Evolutionary conservation across 2,888 invertebrate genomes (phyloP).

Genomic region (Macaria notata): DNA sequence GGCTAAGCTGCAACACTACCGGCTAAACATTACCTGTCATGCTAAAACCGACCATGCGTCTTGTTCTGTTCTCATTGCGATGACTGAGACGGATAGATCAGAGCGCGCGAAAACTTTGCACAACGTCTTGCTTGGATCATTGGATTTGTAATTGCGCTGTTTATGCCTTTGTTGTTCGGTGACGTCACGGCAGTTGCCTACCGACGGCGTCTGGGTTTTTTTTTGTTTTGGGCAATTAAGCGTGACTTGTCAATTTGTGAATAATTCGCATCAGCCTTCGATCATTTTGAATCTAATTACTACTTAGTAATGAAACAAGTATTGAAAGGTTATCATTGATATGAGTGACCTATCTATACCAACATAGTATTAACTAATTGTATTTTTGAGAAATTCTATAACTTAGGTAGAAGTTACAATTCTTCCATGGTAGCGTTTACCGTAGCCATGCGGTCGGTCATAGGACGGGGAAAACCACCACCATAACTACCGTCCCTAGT

Average conservation of each 20-base stretch:
- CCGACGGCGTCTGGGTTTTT: neutral
- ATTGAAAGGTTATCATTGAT: no score
- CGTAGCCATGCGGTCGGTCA: slow-evolving; percentile 5
- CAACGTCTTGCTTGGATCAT: slow-evolving; percentile 5
- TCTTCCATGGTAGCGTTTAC: neutral
- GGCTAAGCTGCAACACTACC: slow-evolving; percentile 3
- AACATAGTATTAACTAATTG: no score
- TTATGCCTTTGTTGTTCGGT: slow-evolving; percentile 11
- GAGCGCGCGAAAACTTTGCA: slow-evolving; percentile 13
- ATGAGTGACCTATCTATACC: no score
- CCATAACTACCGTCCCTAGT: no score
- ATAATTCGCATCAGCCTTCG: no score
- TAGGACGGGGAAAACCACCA: slow-evolving; percentile 13
- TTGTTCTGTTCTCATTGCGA: slow-evolving; percentile 12
- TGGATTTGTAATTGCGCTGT: slow-evolving; percentile 10
- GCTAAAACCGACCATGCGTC: slow-evolving; percentile 17
- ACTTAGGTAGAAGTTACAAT: no score
- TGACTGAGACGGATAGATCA: slow-evolving; percentile 10
- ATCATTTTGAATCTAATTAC: no score
- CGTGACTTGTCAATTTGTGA: no score
- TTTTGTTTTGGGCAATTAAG: neutral
- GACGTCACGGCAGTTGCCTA: slow-evolving; percentile 5
- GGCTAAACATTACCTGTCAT: slow-evolving; percentile 1
- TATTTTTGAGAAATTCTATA: no score
- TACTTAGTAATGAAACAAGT: no score